Conservation (phyloP, 2,888 invertebrate genomes). For the Odontocolon sp. region DNA sequence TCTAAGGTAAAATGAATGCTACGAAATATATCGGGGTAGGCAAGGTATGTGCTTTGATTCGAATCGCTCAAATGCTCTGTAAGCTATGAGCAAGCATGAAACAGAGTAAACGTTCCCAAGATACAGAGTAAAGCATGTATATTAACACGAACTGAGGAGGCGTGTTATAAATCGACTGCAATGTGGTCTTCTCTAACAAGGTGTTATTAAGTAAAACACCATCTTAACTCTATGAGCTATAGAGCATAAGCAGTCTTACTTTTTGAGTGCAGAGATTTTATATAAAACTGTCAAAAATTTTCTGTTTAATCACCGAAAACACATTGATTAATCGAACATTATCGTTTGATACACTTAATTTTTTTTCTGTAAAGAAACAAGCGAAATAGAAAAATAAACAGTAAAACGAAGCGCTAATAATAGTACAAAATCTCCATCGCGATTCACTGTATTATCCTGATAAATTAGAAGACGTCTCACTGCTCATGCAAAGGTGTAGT, state of each 20-base stretch:
- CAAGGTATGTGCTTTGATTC: neutral
- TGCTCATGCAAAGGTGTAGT: neutral
- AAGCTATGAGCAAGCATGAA: neutral
- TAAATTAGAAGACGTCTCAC: slow-evolving; percentile 21
- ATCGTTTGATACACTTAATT: too few relatives aligned
- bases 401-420: neutral
- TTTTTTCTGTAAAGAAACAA: too few relatives aligned
- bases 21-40: neutral
- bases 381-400: neutral
- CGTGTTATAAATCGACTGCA: slow-evolving; percentile 19
- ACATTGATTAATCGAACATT: too few relatives aligned
- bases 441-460: slow-evolving; percentile 18
- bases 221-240: too few relatives aligned
- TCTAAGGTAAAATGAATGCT: slow-evolving; percentile 19
- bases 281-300: too few relatives aligned
- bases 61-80: neutral
- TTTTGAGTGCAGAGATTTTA: too few relatives aligned
- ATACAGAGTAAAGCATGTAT: too few relatives aligned
- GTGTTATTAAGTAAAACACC: slow-evolving; percentile 5
- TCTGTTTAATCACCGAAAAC: too few relatives aligned
- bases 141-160: neutral
- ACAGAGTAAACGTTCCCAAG: too few relatives aligned
- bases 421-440: neutral
- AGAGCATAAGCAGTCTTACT: too few relatives aligned
- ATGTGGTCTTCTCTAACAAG: slow-evolving; percentile 21